Evolutionary conservation across 2,888 invertebrate species (phyloP), one percentile per base, ranked within the genome.

Genomic region (Empis livida): DNA sequence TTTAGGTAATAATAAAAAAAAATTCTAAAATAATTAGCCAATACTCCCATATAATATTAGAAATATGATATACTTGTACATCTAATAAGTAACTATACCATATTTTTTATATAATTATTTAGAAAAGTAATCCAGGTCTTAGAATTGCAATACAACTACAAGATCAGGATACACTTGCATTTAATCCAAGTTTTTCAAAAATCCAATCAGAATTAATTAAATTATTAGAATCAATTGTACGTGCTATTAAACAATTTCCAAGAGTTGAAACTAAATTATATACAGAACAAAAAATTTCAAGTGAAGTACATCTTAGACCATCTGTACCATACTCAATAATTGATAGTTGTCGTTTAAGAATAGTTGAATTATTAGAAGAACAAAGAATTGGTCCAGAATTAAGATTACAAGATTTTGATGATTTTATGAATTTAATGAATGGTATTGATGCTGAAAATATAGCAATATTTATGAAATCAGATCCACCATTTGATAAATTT

Each of bases 371-470:
- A 54, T 71, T 89, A 14, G 76, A 80, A 54, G 79, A 83, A 48
- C 82, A 87, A 59, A 73, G 81, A 56, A 79, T 83, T 46, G 84
- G 81, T 0, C 86, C 87, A 0, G 84, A 86, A 60, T 55, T 80
- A 20, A 73, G 84, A 44, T 68, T 84, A 13, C 80, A 80, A 61
- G 86, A 88, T 63, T 88, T 91, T 62, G 87, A 90, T 62, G 78
- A 82, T 52, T 91, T 87, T 61, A 75, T 84, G 51, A 76, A 78
- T 53, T 67, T 90, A 20, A 77, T 89, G 45, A 83, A 86, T 58
- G 84, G 84, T n/a, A 70, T 75, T 45, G 69, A 70, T 53, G 59
- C 68, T 1, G 62, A 72, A 31, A 71, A 75, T 56, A 76, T 91
- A 0, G 74, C 78, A 2, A 65, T 65, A 13, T 93, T 93, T 57